phyloP scores from a whole-genome alignment of 2,888 invertebrate genomes.

The Cyclophora punctaria region DNA sequence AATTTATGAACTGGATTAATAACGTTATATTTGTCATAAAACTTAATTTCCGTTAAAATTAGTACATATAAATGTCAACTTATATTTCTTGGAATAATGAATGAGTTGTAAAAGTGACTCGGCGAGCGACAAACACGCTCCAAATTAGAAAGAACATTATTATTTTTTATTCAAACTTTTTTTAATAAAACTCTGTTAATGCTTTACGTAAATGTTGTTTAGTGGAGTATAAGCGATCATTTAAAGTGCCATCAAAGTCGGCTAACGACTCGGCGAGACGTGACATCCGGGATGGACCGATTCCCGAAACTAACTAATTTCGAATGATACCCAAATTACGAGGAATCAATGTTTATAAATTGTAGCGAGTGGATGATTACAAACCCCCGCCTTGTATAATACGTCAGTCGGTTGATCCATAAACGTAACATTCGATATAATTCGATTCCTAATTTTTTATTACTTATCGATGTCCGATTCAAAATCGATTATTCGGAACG shows the following conservation, averaged over 20 bases:
- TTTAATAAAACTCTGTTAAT: slow-evolving; percentile 1
- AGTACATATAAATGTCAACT: no score
- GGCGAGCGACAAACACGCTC: no score
- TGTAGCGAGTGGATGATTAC: slow-evolving; percentile 25
- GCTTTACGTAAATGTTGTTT: slow-evolving; percentile 19
- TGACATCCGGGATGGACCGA: slow-evolving; percentile 31
- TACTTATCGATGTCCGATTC: slow-evolving; percentile 14
- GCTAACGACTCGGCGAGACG: slow-evolving; percentile 31
- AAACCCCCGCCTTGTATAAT: slow-evolving; percentile 9
- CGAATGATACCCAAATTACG: slow-evolving; percentile 20
- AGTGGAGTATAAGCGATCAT: slow-evolving; percentile 30
- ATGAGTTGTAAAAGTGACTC: no score
- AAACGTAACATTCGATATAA: slow-evolving; percentile 15
- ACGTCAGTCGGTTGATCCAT: slow-evolving; percentile 14
- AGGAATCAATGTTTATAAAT: slow-evolving; percentile 22
- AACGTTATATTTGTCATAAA: no score
- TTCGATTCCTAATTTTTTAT: slow-evolving; percentile 17
- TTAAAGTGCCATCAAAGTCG: slow-evolving; percentile 31
- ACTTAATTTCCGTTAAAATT: no score
- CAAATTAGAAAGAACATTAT: not conserved
- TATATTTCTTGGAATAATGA: no score
- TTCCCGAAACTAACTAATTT: slow-evolving; percentile 21
- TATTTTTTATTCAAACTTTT: not conserved
- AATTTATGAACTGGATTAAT: no score
- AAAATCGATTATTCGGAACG: slow-evolving; percentile 12